Percentiles rank a stretch among this genome's conserved stretches.
These are phyloP conservation scores for Platycheirus albimanus DNA, from an alignment of 2,888 invertebrate genomes.

Conservation along the genomic window DNA sequence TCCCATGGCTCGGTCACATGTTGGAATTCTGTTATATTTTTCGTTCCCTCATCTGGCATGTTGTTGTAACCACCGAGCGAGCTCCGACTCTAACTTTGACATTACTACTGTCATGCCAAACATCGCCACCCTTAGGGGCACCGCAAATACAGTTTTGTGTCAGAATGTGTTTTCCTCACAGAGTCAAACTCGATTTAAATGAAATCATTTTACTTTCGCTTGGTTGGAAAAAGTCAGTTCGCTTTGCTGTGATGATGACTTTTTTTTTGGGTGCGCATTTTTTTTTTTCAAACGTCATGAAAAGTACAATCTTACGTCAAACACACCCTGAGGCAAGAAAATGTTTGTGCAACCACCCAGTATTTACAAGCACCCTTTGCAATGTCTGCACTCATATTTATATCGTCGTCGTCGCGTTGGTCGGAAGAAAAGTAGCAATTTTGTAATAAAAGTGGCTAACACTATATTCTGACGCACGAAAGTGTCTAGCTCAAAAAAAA, in stretches of 20 bases:
- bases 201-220: constrained; percentile 17
- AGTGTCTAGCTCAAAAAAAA: constrained; percentile 51
- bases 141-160: constrained; percentile 20
- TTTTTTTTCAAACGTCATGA: not conserved
- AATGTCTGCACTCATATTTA: constrained; percentile 19
- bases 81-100: constrained; percentile 24
- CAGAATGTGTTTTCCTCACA: constrained; percentile 18
- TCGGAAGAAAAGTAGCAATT: constrained; percentile 37
- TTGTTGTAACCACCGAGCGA: not conserved
- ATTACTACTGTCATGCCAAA: constrained; percentile 3
- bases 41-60: not conserved
- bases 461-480: constrained; percentile 41
- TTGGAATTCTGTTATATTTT: constrained; percentile 19
- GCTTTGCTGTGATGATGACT: not conserved
- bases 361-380: constrained; percentile 10
- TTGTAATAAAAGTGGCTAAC: constrained; percentile 58
- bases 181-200: constrained; percentile 24
- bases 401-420: no score
- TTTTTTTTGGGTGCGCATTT: not conserved
- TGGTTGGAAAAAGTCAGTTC: not conserved
- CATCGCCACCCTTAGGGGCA: not conserved
- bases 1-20: constrained; percentile 60
- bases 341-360: constrained; percentile 29
- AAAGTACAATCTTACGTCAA: constrained; percentile 22
- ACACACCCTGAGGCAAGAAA: constrained; percentile 17